Percentiles rank a stretch among this genome's conserved stretches.
Evolutionary conservation across 1,140 invertebrate species (phyloP).

Genomic region (Nasonia vitripennis): DNA sequence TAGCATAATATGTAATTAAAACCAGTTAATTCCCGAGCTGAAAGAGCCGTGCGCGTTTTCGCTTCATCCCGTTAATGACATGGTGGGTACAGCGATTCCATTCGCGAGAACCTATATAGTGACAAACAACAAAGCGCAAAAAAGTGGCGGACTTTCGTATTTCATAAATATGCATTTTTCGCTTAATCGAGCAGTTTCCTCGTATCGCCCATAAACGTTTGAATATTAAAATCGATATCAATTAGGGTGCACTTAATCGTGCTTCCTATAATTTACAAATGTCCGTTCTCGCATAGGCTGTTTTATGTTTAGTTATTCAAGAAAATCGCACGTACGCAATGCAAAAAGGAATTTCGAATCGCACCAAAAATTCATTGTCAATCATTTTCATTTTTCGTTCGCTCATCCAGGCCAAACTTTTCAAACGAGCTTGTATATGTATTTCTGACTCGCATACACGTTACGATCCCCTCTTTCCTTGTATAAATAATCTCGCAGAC

Average conservation of each 20-base stretch:
- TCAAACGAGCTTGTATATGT: no score
- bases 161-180: slow-evolving; percentile 38
- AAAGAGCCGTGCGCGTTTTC: slow-evolving; percentile 17
- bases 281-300: no score
- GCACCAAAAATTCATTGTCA: no score
- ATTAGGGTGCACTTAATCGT: no score
- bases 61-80: slow-evolving; percentile 39
- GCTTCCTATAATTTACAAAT: no score
- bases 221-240: no score
- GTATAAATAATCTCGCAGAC: not conserved
- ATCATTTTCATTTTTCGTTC: no score
- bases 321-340: no score
- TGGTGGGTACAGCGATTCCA: not conserved
- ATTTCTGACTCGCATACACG: not conserved
- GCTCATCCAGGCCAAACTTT: no score
- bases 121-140: slow-evolving; percentile 2
- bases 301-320: no score
- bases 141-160: not conserved
- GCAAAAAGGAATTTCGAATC: no score
- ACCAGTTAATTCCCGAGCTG: slow-evolving; percentile 41
- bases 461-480: not conserved
- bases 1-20: slow-evolving; percentile 51
- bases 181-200: slow-evolving; percentile 1
- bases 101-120: not conserved
- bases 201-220: no score